Base-by-base conservation (phyloP, 1,140 invertebrate genomes). In the Anthonomus grandis region DNA sequence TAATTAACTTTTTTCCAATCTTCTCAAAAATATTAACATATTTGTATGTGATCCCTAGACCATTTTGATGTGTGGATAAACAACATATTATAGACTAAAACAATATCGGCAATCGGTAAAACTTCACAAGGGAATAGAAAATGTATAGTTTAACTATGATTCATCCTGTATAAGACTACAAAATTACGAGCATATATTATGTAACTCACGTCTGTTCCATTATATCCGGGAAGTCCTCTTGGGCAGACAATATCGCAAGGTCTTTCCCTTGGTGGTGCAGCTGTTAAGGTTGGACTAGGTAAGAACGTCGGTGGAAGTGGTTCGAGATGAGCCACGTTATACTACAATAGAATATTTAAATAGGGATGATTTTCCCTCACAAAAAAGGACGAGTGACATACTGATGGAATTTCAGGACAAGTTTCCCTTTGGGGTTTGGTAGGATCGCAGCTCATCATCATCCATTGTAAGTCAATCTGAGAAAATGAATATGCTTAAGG, bases 391-490 rank as follows among this genome's bases (percentile, higher is more conserved):
- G 24, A 2, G 10, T 23, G 18, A 50, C 48, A 31, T 50, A 57
- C 55, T 17, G 9, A 80, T 39, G 82, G 84, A 31, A 90, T 64
- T 72, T 90, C 87, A 49, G 79, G 78, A 67, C 88, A 91, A n/a
- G 72, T 79, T 67, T 89, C 85, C 64, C 84, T 74, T 59, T 84
- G 78, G 8, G 85, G 83, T 66, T 80, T 77, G 1, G 81, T 79
- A n/a, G 86, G 84, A 73, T 91, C 87, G 70, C 88, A 91, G 63
- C 83, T 86, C 60, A 91, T 74, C 9, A 86, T 79, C 84, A 90
- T 86, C 86, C 85, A 89, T 78, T 91, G 88, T 23, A 91, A 71
- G 67, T 90, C 87, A 66, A 90, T 82, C 86, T 89, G 67, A 50
- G 75, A 72, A 41, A 39, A 56, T 46, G 68, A 61, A 48, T 4